phyloP scores from a whole-genome alignment of 2,888 invertebrate species.

The Cerastis rubricosa region DNA sequence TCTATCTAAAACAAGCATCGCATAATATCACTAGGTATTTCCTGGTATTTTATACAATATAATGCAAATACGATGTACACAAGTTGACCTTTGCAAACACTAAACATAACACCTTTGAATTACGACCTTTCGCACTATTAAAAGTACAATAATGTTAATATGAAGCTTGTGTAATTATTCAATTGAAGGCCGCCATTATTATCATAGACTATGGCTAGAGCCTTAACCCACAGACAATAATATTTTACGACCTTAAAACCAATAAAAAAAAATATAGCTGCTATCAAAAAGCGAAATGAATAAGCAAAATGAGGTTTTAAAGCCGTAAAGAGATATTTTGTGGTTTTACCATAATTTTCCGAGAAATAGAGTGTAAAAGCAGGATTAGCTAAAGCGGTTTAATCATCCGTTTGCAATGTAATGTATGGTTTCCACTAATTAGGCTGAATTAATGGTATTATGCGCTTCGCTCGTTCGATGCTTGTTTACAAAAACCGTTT shows the following conservation, averaged over 20 bases:
- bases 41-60: neutral
- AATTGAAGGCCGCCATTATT: slow-evolving; percentile 27
- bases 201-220: slow-evolving; percentile 18
- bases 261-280: slow-evolving; percentile 30
- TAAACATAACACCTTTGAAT: slow-evolving; percentile 25
- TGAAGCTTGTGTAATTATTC: slow-evolving; percentile 10
- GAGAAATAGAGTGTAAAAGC: slow-evolving; percentile 50
- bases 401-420: slow-evolving; percentile 66
- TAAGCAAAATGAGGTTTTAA: slow-evolving; percentile 28
- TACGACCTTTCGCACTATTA: slow-evolving; percentile 28
- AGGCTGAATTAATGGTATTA: slow-evolving; percentile 68
- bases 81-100: slow-evolving; percentile 17
- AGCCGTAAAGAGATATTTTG: slow-evolving; percentile 32
- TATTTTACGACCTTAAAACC: slow-evolving; percentile 28
- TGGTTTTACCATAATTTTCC: slow-evolving; percentile 42
- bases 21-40: neutral
- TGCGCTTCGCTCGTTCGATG: slow-evolving; percentile 49
- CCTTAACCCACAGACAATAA: slow-evolving; percentile 17
- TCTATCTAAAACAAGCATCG: neutral
- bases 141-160: slow-evolving; percentile 25
- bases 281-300: slow-evolving; percentile 43
- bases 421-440: slow-evolving; percentile 76
- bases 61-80: slow-evolving; percentile 3
- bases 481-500: slow-evolving; percentile 57
- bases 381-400: slow-evolving; percentile 60